Evolutionary conservation across 2,888 invertebrate genomes (phyloP).

Genomic region (Drosophila colorata): DNA sequence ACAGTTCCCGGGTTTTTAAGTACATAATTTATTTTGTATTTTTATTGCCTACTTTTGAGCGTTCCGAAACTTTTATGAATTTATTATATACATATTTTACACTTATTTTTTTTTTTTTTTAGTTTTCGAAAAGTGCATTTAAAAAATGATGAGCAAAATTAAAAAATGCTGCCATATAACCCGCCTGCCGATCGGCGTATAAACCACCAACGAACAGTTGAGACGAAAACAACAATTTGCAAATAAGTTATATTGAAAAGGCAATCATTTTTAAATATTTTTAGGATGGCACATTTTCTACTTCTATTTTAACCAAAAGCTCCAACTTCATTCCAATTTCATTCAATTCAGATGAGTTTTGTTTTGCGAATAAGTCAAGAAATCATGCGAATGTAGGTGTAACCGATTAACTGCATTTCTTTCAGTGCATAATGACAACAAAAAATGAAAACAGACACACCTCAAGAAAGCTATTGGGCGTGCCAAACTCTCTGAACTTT

Average conservation of each 20-base stretch:
- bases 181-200: constrained; percentile 52
- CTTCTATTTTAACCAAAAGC: no score
- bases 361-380: constrained; percentile 6
- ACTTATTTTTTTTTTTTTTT: background rate
- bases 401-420: constrained; percentile 36
- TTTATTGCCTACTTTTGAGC: constrained; percentile 44
- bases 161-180: constrained; percentile 49
- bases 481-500: constrained; percentile 15
- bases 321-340: no score
- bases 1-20: no score
- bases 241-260: background rate
- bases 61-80: background rate
- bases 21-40: background rate
- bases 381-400: constrained; percentile 48
- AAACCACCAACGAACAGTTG: constrained; percentile 46
- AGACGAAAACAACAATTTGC: constrained; percentile 5
- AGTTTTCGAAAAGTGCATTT: constrained; percentile 39
- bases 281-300: background rate
- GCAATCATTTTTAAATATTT: background rate
- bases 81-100: background rate
- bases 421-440: constrained; percentile 23
- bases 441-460: constrained; percentile 5
- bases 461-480: constrained; percentile 3
- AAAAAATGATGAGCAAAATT: constrained; percentile 22
- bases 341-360: background rate